Evolutionary conservation across 2,888 invertebrate genomes (phyloP), one percentile per base, ranked within the genome.

Genomic region (Sinopyrophorus schimmeli): DNA sequence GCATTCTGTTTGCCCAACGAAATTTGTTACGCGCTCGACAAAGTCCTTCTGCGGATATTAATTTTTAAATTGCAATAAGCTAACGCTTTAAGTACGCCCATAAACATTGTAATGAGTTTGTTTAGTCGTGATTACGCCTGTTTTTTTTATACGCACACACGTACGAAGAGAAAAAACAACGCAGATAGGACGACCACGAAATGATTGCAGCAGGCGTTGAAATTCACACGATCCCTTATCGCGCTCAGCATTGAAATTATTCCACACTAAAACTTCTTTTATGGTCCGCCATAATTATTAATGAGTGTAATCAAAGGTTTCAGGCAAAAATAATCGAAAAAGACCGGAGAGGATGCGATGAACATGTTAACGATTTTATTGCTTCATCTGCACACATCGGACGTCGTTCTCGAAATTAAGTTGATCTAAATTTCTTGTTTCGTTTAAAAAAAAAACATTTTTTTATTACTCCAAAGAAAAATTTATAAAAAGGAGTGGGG

Each of bases 201-300:
- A 48, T 49, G 49, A 54, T 30, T 44, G 44, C 50, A 52, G 34
- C 58, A 58, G 55, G 56, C 58, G 55, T 32, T 53, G 49, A 42
- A 54, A 47, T 58, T 58, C 58, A 53, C 58, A 58, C 55, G 58
- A 2, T 12, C 14, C 35, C 2, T 5, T 35, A 23, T 21, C 23
- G 15, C 28, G 24, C 16, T 20, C 40, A 15, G 18, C 40, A 5
- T 12, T 9, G 15, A 9, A 10, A 40, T 30, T 40, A 30, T 18
- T 30, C 14, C 21, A 18, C 11, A 18, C 20, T 18, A 40, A 21
- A 7, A 38, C 26, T 21, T 5, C 35, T 35, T 35, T 35, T 35
- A 21, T 35, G 16, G 26, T 16, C 38, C 12, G 26, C 38, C 14
- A 18, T 38, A 26, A 26, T 38, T 26, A 38, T 27, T 26, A 38